Conservation (phyloP, 2,888 invertebrate genomes). For the Spodoptera picta region DNA sequence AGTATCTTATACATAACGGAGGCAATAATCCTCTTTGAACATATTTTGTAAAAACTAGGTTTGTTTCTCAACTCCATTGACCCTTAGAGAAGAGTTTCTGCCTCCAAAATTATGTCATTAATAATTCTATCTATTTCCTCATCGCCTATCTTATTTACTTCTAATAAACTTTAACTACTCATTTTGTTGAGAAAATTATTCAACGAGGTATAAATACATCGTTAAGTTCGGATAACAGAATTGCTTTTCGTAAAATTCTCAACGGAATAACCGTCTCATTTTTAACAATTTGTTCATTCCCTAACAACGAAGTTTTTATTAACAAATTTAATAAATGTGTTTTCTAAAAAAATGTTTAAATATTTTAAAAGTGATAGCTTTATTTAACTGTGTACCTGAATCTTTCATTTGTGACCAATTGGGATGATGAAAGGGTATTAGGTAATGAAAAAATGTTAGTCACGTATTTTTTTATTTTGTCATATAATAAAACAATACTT, state of each 20-base stretch:
- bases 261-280: slow-evolving; percentile 28
- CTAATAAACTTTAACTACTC: slow-evolving; percentile 17
- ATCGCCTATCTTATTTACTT: slow-evolving; percentile 15
- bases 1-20: too few relatives aligned
- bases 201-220: slow-evolving; percentile 24
- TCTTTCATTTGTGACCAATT: too few relatives aligned
- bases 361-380: background rate
- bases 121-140: background rate
- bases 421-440: background rate
- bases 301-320: slow-evolving; percentile 8
- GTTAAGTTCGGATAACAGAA: slow-evolving; percentile 34
- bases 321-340: background rate
- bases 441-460: too few relatives aligned
- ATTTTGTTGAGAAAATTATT: slow-evolving; percentile 27
- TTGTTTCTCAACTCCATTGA: too few relatives aligned
- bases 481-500: too few relatives aligned
- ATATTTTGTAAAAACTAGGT: too few relatives aligned
- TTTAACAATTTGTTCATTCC: slow-evolving; percentile 24
- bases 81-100: too few relatives aligned
- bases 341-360: background rate
- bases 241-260: slow-evolving; percentile 32
- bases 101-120: background rate
- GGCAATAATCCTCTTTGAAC: too few relatives aligned
- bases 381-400: too few relatives aligned
- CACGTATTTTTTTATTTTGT: too few relatives aligned